Conservation (phyloP, 2,888 invertebrate species). For the Lysandra bellargus region DNA sequence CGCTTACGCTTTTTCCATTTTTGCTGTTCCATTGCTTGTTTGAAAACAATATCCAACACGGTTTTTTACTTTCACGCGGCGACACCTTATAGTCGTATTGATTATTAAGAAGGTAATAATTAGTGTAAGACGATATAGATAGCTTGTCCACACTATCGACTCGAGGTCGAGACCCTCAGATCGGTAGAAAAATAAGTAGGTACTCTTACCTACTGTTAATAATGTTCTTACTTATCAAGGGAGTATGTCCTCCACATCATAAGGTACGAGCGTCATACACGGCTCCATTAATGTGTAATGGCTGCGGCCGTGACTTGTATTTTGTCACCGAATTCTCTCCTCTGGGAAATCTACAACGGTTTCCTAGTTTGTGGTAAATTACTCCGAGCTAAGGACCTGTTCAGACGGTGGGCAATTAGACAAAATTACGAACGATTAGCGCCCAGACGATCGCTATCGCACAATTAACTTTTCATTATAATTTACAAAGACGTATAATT, state of each 20-base stretch:
- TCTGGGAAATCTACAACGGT: slow-evolving; percentile 5
- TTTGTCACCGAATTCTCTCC: slow-evolving; percentile 8
- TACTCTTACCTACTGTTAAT: no score
- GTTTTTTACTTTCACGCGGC: no score
- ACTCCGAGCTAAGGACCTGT: slow-evolving; percentile 2
- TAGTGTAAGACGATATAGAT: no score
- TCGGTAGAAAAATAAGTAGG: no score
- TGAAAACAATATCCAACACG: no score
- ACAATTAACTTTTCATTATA: background rate
- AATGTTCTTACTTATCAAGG: background rate
- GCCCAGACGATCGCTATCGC: background rate
- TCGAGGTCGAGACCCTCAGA: no score
- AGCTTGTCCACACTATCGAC: no score
- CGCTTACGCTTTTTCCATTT: no score
- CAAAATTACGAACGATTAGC: background rate
- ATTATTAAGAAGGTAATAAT: no score
- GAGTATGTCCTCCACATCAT: background rate
- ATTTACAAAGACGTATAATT: background rate
- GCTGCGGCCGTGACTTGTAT: background rate
- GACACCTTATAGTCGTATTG: no score
- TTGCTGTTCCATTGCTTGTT: no score
- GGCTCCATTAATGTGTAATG: background rate
- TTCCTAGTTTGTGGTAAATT: slow-evolving; percentile 1
- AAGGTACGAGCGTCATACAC: background rate
- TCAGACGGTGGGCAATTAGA: slow-evolving; percentile 7